Conservation (phyloP, 1,140 invertebrate genomes). For the Aricia agestis region DNA sequence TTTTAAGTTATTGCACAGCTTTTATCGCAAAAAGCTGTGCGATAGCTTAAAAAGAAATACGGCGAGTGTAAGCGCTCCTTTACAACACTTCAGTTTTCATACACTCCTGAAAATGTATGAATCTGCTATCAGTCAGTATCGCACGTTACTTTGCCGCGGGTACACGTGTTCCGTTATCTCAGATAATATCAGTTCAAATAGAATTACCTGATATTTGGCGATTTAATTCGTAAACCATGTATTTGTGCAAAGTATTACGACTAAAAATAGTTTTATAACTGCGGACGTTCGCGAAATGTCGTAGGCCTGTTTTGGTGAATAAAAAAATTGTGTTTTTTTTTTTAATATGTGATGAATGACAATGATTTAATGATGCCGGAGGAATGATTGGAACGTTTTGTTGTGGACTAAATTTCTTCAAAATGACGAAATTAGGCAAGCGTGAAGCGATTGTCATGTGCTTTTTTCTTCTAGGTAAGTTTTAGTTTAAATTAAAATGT, state of each 20-base stretch:
- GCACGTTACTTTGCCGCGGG: constrained; percentile 25
- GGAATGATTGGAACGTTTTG: neutral
- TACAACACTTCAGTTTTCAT: constrained; percentile 22
- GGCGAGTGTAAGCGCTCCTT: neutral
- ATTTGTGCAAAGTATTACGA: constrained; percentile 15
- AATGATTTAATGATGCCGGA: neutral
- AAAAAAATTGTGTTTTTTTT: neutral
- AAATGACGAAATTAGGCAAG: neutral
- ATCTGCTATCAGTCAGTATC: constrained; percentile 20
- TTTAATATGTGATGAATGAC: neutral
- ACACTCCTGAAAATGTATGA: constrained; percentile 21
- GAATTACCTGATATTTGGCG: constrained; percentile 18
- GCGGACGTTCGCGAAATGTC: neutral
- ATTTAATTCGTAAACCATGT: constrained; percentile 20
- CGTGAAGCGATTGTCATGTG: neutral
- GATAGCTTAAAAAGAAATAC: too few relatives aligned
- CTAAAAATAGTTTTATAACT: constrained; percentile 13
- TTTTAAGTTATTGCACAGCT: too few relatives aligned
- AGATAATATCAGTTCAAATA: constrained; percentile 19
- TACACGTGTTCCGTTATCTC: constrained; percentile 22
- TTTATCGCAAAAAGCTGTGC: too few relatives aligned
- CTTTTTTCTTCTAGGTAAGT: constrained; percentile 5
- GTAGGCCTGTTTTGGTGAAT: neutral
- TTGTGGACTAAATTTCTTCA: neutral
- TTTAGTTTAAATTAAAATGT: neutral